phyloP scores from a whole-genome alignment of 2,797 vertebrate species.

The Danionella dracula region DNA sequence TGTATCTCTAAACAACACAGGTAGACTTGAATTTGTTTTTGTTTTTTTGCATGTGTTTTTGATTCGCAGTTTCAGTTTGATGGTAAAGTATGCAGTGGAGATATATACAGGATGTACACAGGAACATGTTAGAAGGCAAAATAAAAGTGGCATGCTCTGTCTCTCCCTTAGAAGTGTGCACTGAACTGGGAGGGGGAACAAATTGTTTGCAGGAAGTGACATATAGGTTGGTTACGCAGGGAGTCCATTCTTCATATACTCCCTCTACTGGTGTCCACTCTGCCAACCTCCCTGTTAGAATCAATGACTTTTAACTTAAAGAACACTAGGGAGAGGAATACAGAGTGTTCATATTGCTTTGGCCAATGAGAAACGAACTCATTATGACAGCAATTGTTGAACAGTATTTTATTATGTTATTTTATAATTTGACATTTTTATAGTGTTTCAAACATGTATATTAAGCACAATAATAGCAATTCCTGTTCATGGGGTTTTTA shows the following conservation, averaged over 20 bases:
- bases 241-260: slow-evolving; percentile 35
- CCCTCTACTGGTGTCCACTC: slow-evolving; percentile 43
- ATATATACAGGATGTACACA: neutral
- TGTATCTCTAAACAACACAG: no score
- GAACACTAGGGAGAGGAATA: neutral
- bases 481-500: slow-evolving; percentile 35
- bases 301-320: neutral
- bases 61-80: neutral
- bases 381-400: neutral
- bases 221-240: slow-evolving; percentile 18
- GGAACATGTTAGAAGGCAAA: neutral
- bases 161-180: neutral
- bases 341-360: neutral
- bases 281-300: slow-evolving; percentile 13
- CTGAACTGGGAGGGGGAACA: slow-evolving; percentile 12
- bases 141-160: neutral
- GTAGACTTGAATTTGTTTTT: no score
- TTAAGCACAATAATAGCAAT: slow-evolving; percentile 24
- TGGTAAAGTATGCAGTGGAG: neutral
- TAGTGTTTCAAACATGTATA: neutral
- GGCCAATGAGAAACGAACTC: neutral
- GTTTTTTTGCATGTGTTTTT: no score
- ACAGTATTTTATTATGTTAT: neutral
- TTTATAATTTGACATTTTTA: neutral
- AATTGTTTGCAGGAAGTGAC: slow-evolving; percentile 33